These are phyloP conservation scores for Stenolophus ochropezus DNA, from an alignment of 2,888 invertebrate species.

Conservation along the genomic window DNA sequence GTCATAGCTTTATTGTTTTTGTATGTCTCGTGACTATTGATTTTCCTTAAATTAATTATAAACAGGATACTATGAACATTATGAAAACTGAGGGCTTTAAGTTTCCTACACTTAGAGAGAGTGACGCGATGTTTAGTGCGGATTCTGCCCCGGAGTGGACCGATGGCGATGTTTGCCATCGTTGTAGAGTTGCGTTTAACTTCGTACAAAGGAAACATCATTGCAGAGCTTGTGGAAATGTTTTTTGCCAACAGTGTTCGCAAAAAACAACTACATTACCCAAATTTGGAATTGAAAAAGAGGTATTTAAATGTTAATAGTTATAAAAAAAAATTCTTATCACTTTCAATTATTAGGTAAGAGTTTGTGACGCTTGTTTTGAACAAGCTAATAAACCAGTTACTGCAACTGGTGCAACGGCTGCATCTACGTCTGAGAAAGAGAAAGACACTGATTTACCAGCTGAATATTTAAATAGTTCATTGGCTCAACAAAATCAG, in stretches of 20 bases:
- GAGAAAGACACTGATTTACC: conserved; percentile 84
- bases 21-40: conserved; percentile 40
- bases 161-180: conserved; percentile 95
- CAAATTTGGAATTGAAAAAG: conserved; percentile 98
- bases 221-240: conserved; percentile 98
- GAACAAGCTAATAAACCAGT: conserved; percentile 82
- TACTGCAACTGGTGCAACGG: conserved; percentile 73
- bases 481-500: conserved; percentile 88
- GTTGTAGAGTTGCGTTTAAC: conserved; percentile 91
- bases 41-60: conserved; percentile 58
- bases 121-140: conserved; percentile 98
- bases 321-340: no score
- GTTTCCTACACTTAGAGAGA: conserved; percentile 93
- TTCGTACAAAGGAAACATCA: conserved; percentile 95
- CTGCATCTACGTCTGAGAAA: conserved; percentile 72
- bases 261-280: conserved; percentile 92
- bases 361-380: conserved; percentile 97
- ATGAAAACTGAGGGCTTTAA: conserved; percentile 95
- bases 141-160: conserved; percentile 99
- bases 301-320: no score
- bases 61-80: conserved; percentile 92
- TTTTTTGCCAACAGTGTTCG: conserved; percentile 96
- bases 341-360: no score
- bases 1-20: conserved; percentile 26
- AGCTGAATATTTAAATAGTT: conserved; percentile 88